A percentile compares a stretch with the other conserved stretches of the same genome.
phyloP scores from a whole-genome alignment of 2,888 invertebrate genomes.

The Sesia bembeciformis region DNA sequence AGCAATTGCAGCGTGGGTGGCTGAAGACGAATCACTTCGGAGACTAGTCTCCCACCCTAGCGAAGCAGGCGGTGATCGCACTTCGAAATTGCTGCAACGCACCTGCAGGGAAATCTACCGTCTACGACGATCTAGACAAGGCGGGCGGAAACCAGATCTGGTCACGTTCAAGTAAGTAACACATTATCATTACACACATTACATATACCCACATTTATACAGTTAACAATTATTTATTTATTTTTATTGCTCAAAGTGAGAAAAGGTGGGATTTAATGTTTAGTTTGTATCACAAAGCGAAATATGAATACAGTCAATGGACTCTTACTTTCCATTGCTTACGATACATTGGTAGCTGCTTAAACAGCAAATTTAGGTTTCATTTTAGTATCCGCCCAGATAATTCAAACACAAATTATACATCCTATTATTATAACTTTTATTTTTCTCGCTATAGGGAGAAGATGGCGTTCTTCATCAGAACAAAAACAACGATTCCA shows the following conservation, averaged over 20 bases:
- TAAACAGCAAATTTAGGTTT: too few species aligned
- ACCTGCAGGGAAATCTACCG: conserved; percentile 95
- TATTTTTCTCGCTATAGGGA: conserved; percentile 76
- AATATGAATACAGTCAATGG: too few species aligned
- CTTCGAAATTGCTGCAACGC: conserved; percentile 87
- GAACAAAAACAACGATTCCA: conserved; percentile 84
- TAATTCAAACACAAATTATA: too few species aligned
- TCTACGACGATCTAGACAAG: conserved; percentile 88
- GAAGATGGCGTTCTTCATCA: conserved; percentile 97
- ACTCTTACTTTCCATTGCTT: too few species aligned
- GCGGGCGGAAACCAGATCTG: conserved; percentile 91
- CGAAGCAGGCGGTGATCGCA: conserved; percentile 80
- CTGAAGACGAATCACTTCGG: conserved; percentile 90
- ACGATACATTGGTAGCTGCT: too few species aligned
- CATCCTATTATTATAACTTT: too few species aligned
- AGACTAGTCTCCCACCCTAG: conserved; percentile 68
- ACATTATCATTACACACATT: neutral
- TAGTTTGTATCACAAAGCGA: too few species aligned
- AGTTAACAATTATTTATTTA: too few species aligned
- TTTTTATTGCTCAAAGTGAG: too few species aligned
- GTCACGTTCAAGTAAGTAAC: conserved; percentile 92
- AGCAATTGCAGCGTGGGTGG: conserved; percentile 88
- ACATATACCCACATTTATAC: too few species aligned
- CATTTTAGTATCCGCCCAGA: too few species aligned
- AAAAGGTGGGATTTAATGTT: too few species aligned